Evolutionary conservation across 2,113 vertebrate genomes (phyloP).

Genomic region (Grallaria varia): DNA sequence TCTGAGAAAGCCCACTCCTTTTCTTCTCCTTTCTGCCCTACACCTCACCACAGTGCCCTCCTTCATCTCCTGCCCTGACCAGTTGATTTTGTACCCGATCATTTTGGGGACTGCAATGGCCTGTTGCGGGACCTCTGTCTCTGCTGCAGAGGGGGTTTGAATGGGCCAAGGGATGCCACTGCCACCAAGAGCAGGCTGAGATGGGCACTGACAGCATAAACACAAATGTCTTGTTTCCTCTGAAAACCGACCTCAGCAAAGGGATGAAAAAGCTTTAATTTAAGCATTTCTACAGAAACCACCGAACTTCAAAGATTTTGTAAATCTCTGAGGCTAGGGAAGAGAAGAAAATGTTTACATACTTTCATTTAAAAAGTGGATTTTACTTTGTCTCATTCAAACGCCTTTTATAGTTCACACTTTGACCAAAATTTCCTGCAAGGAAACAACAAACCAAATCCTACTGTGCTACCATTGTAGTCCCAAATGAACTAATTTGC

Average conservation of each 20-base stretch:
- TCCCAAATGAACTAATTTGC: background rate
- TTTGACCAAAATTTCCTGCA: constrained; percentile 18
- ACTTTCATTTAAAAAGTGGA: background rate
- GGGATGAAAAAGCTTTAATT: background rate
- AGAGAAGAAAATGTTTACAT: background rate
- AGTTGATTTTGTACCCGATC: background rate
- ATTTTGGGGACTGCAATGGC: too few species aligned
- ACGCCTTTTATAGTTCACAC: background rate
- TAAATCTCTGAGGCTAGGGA: background rate
- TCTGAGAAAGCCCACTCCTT: background rate
- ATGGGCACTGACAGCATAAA: fast-evolving
- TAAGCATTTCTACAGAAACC: background rate
- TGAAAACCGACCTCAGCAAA: background rate
- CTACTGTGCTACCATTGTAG: constrained; percentile 26
- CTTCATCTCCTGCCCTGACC: background rate
- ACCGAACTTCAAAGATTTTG: background rate
- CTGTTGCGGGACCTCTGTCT: background rate
- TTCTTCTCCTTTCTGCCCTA: background rate
- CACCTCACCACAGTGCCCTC: background rate
- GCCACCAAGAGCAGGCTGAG: background rate
- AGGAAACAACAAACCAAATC: constrained; percentile 18
- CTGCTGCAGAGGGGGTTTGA: background rate
- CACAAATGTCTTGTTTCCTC: background rate
- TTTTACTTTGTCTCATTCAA: constrained; percentile 19
- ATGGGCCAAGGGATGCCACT: background rate